phyloP scores from a whole-genome alignment of 2,888 invertebrate genomes.

The Helobdella robusta region DNA sequence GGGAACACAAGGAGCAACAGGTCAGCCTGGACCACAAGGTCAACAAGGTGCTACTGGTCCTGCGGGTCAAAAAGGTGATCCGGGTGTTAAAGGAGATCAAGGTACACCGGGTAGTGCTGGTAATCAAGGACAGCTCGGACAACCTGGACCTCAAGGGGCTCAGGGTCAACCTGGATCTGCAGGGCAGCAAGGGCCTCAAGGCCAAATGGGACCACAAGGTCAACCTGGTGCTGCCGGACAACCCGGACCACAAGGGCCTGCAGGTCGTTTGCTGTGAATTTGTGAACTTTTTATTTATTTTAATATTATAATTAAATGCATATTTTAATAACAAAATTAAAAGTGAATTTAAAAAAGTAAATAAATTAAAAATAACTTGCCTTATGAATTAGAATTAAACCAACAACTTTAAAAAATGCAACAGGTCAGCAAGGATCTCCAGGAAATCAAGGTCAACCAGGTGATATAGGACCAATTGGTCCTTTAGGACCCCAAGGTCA shows the following conservation, averaged over 20 bases:
- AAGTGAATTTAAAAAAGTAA: too few species aligned
- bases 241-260: conserved; percentile 16
- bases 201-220: conserved; percentile 34
- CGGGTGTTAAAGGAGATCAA: conserved; percentile 24
- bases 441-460: conserved; percentile 19
- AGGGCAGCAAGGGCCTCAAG: conserved; percentile 23
- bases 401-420: too few species aligned
- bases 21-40: conserved; percentile 24
- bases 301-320: too few species aligned
- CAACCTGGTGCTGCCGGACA: conserved; percentile 20
- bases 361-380: too few species aligned
- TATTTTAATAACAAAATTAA: too few species aligned
- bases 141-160: conserved; percentile 25
- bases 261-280: too few species aligned
- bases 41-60: conserved; percentile 28
- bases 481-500: conserved; percentile 24
- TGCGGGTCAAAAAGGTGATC: conserved; percentile 30
- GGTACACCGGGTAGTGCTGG: conserved; percentile 23
- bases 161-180: conserved; percentile 32
- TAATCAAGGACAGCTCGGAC: conserved; percentile 18
- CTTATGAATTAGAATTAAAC: too few species aligned
- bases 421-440: conserved; percentile 18
- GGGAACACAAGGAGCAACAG: conserved; percentile 34
- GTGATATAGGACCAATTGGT: conserved; percentile 18
- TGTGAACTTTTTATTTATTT: too few species aligned